phyloP scores from a whole-genome alignment of 1,140 invertebrate genomes.

The Hypsibius dujardini region DNA sequence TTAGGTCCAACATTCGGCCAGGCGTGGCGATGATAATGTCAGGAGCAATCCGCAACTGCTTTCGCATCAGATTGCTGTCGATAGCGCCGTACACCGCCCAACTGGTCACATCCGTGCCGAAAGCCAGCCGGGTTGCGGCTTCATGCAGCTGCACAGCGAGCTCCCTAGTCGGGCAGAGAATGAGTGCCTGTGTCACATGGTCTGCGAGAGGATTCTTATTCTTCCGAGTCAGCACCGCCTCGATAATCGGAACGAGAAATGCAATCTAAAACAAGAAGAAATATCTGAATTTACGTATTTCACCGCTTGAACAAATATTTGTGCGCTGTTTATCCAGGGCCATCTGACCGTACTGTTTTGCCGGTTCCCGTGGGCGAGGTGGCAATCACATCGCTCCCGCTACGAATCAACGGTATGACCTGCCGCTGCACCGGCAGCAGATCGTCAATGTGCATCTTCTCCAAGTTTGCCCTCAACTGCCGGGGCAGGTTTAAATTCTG shows the following conservation, averaged over 20 bases:
- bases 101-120: not conserved
- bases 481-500: not conserved
- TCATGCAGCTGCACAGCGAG: not conserved
- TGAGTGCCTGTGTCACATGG: no score
- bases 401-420: not conserved
- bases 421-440: not conserved
- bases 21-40: conserved; percentile 2
- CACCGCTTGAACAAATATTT: no score
- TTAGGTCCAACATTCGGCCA: not conserved
- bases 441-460: not conserved
- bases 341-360: not conserved
- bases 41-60: not conserved
- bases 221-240: no score
- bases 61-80: not conserved
- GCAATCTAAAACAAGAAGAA: no score
- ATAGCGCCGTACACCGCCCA: not conserved
- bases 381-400: not conserved
- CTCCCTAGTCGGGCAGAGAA: not conserved
- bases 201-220: no score
- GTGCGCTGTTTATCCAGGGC: no score
- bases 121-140: not conserved
- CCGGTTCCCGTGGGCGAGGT: conserved; percentile 9
- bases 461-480: not conserved
- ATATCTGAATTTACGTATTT: no score
- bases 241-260: no score